Evolutionary conservation across 2,888 invertebrate species (phyloP).

Genomic region (Patella depressa): DNA sequence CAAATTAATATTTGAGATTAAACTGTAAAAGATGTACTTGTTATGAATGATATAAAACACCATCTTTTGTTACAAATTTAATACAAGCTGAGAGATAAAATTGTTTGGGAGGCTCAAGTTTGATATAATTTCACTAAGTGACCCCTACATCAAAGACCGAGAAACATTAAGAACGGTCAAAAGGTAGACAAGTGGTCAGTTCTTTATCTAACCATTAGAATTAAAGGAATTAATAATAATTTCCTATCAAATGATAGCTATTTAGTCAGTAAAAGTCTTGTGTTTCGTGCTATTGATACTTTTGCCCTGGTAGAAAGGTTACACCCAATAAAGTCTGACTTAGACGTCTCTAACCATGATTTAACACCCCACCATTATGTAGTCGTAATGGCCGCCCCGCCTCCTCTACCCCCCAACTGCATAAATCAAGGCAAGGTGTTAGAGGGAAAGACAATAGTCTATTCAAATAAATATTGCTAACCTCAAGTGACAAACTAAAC

Average conservation of each 20-base stretch:
- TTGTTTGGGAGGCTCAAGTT: no score
- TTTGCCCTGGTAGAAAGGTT: not conserved
- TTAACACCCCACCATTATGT: not conserved
- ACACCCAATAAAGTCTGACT: not conserved
- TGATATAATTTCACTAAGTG: not conserved
- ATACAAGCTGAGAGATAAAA: no score
- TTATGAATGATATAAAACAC: no score
- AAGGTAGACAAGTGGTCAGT: not conserved
- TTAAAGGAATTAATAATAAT: slow-evolving; percentile 8
- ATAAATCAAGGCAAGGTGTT: slow-evolving; percentile 9
- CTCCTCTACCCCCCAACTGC: not conserved
- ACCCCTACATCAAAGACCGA: not conserved
- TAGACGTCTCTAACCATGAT: not conserved
- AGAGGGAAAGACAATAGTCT: not conserved
- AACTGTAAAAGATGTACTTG: no score
- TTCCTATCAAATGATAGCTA: slow-evolving; percentile 1
- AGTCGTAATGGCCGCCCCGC: not conserved
- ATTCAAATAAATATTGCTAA: not conserved
- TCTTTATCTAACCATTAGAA: slow-evolving; percentile 3
- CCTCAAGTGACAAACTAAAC: not conserved
- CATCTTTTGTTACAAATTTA: no score
- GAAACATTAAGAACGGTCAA: not conserved
- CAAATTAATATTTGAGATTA: no score
- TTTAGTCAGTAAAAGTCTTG: not conserved
- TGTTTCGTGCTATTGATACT: not conserved